These are phyloP conservation scores for Camelus dromedarius DNA, from an alignment of 2,113 vertebrate species.

Conservation along the genomic window DNA sequence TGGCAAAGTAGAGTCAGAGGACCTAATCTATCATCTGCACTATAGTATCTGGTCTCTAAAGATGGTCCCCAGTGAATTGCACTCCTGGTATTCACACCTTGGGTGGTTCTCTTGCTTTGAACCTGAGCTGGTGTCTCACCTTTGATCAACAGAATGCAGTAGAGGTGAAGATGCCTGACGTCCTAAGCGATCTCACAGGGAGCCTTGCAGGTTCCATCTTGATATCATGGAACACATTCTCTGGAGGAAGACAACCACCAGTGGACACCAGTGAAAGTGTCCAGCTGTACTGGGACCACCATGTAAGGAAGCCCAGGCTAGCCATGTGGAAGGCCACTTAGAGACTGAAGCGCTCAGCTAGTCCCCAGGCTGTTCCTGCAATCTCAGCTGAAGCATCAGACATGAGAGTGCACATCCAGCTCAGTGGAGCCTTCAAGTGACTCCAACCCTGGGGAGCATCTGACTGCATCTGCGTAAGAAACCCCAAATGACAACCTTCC, in stretches of 20 bases:
- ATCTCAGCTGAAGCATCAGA: not conserved
- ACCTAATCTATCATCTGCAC: not conserved
- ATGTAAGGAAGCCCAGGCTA: not conserved
- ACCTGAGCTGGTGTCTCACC: not conserved
- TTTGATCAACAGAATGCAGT: not conserved
- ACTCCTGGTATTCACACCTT: not conserved
- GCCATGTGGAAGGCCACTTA: fast-evolving
- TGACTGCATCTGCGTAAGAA: not conserved
- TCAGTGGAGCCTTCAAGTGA: not conserved
- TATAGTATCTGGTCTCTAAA: not conserved
- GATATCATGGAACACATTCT: not conserved
- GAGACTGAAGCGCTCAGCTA: not conserved
- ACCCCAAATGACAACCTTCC: not conserved
- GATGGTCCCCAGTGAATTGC: not conserved
- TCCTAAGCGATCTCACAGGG: not conserved
- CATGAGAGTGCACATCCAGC: not conserved
- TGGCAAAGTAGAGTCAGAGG: not conserved
- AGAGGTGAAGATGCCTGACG: not conserved
- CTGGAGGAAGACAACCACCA: not conserved
- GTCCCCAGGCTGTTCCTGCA: no score
- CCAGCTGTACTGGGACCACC: not conserved
- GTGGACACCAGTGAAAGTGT: not conserved
- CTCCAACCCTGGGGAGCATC: not conserved
- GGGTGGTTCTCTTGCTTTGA: not conserved
- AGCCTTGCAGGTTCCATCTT: not conserved